Conservation (phyloP, 2,113 vertebrate species). For the Mohoua ochrocephala region DNA sequence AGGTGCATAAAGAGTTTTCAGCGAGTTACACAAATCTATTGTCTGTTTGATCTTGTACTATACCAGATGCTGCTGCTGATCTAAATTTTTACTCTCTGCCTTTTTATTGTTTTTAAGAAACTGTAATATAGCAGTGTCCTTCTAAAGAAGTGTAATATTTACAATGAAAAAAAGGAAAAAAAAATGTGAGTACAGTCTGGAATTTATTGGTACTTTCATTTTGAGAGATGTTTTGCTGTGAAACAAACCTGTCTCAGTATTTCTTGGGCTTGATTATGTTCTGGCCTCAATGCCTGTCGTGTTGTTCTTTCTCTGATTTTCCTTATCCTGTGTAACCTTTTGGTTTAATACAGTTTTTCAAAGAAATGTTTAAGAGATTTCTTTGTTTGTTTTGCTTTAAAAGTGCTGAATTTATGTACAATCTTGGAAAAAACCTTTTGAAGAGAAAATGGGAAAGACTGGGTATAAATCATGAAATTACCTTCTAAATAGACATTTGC, state of each 20-base stretch:
- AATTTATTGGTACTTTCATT: background rate
- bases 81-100: constrained; percentile 23
- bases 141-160: background rate
- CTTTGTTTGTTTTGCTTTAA: background rate
- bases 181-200: background rate
- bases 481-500: background rate
- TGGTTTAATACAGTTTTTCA: background rate
- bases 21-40: background rate
- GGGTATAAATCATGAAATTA: background rate
- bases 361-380: background rate
- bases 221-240: background rate
- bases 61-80: background rate
- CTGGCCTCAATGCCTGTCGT: background rate
- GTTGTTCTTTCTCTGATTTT: background rate
- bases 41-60: constrained; percentile 18
- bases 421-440: background rate
- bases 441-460: background rate
- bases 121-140: constrained; percentile 10
- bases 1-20: background rate
- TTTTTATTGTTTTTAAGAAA: constrained; percentile 52
- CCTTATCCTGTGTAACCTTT: background rate
- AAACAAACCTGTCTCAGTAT: background rate
- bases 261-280: background rate
- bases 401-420: background rate
- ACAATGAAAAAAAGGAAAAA: background rate